Evolutionary conservation across 2,113 vertebrate genomes (phyloP), one percentile per base, ranked within the genome.

Genomic region (Gallinago undulata): DNA sequence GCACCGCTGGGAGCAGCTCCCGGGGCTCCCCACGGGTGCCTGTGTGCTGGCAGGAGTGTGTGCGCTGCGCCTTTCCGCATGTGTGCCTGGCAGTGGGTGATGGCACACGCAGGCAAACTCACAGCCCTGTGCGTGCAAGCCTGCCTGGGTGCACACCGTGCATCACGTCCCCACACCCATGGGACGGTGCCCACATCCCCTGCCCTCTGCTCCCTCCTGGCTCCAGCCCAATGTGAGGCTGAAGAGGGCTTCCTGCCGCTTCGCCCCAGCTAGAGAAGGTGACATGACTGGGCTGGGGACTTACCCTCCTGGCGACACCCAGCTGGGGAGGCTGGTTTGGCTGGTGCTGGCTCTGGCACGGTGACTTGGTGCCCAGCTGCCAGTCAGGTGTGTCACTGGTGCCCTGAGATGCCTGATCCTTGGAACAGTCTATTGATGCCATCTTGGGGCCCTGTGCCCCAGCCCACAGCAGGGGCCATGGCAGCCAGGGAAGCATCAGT

Each of bases 141-240:
- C 56, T 78, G 64, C 30, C 9, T 0, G 3, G 39, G 30, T 6
- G 17, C n/a, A 27, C 60, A 13, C 45, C 3, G 2, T 30, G 43
- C 22, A 9, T 48, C 0, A 2, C n/a, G 57, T 25, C 35, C 64
- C 51, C 57, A 14, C 11, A 4, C 66, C 24, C 27, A 17, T 39
- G 37, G 17, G 31, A 15, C 63, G 31, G 28, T 33, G 50, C 63
- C 63, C 81, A 7, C n/a, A 13, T 2, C 11, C 35, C 41, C 28
- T 27, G 30, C 31, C 41, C 22, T 35, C 47, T 14, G 47, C 75
- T 75, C 41, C 22, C 39, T 45, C 19, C 50, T 11, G 1, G 53
- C 11, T n/a, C 51, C 1, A 3, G n/a, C 43, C 37, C 25, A 3
- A 11, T 5, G 14, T 1, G 1, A 28, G 19, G 28, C 51, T 11